Percentiles rank a stretch among this genome's conserved stretches.
Conservation (phyloP, 2,113 vertebrate species). For the Jacana jacana region DNA sequence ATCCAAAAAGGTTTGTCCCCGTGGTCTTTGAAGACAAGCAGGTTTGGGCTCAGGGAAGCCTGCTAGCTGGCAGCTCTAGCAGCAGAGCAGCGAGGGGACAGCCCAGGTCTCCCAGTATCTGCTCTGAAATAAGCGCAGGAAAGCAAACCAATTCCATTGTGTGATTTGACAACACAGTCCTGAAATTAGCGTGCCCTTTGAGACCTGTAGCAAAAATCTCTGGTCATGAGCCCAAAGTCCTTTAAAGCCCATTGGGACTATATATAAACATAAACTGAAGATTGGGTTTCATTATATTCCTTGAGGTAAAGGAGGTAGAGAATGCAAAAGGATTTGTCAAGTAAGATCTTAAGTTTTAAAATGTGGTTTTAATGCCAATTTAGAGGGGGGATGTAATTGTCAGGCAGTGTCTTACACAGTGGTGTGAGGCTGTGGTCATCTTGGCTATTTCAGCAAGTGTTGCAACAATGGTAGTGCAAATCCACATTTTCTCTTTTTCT, state of each 20-base stretch:
- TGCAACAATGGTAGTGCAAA: too few species aligned
- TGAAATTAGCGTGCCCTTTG: not conserved
- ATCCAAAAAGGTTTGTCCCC: not conserved
- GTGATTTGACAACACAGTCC: not conserved
- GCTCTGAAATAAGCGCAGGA: not conserved
- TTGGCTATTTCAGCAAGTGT: too few species aligned
- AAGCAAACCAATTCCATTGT: not conserved
- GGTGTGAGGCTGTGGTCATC: too few species aligned
- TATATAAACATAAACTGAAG: rapidly evolving
- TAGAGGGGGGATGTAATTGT: too few species aligned
- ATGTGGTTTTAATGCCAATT: too few species aligned
- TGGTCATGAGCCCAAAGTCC: rapidly evolving
- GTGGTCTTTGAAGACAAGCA: rapidly evolving
- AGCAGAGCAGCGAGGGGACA: not conserved
- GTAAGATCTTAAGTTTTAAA: too few species aligned
- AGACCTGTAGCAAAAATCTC: not conserved
- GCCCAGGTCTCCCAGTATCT: not conserved
- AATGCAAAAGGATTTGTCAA: too few species aligned
- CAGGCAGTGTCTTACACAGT: too few species aligned
- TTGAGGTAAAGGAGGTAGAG: too few species aligned
- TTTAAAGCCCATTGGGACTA: not conserved
- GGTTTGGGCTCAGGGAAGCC: not conserved
- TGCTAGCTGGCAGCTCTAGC: rapidly evolving
- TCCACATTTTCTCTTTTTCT: too few species aligned
- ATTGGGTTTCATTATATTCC: too few species aligned